Conservation (phyloP, 2,888 invertebrate genomes). For the Idaea dimidiata region DNA sequence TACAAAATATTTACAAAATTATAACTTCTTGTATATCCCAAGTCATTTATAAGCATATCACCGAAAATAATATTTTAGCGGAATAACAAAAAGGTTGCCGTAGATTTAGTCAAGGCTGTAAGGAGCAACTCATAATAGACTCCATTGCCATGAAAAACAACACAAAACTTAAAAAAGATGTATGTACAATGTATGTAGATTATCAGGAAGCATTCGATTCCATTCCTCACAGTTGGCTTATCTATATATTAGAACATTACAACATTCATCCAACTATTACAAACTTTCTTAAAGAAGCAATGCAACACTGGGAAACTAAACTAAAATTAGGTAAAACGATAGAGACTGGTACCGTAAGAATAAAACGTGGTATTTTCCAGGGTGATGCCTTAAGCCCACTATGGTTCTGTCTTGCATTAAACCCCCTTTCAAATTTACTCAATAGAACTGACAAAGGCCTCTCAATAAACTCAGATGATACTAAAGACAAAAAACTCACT, state of each 20-base stretch:
- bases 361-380: constrained; percentile 22
- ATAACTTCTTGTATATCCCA: constrained; percentile 25
- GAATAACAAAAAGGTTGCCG: constrained; percentile 31
- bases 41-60: constrained; percentile 22
- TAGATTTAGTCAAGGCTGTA: constrained; percentile 22
- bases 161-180: constrained; percentile 24
- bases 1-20: constrained; percentile 33
- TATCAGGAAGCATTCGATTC: constrained; percentile 31
- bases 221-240: constrained; percentile 25
- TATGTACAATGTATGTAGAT: constrained; percentile 26
- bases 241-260: constrained; percentile 9
- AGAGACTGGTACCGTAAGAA: constrained; percentile 17
- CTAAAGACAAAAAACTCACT: neutral
- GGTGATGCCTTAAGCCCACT: constrained; percentile 5
- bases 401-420: constrained; percentile 1
- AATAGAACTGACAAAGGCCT: too few species aligned
- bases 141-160: constrained; percentile 17
- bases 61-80: constrained; percentile 23
- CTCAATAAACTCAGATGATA: too few species aligned
- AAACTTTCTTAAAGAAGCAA: constrained; percentile 5
- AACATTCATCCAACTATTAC: constrained; percentile 25
- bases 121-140: neutral
- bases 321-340: constrained; percentile 9
- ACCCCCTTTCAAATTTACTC: constrained; percentile 3
- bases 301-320: constrained; percentile 21